These are phyloP conservation scores for Brenthis ino DNA, from an alignment of 2,888 invertebrate genomes.

Conservation along the genomic window DNA sequence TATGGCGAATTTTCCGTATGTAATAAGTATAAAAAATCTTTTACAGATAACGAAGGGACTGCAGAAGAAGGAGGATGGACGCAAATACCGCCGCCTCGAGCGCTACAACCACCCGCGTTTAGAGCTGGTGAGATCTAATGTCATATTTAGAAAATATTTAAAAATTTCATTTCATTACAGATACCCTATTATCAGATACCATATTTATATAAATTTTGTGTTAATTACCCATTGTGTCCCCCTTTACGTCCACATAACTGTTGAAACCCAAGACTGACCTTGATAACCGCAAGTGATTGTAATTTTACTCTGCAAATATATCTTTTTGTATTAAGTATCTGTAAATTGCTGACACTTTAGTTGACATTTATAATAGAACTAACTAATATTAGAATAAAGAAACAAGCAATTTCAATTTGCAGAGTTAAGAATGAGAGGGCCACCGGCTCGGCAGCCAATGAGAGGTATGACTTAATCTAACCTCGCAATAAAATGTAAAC, in stretches of 20 bases:
- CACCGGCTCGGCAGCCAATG: slow-evolving; percentile 62
- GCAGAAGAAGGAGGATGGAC: slow-evolving; percentile 34
- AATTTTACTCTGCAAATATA: no score
- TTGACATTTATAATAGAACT: slow-evolving; percentile 9
- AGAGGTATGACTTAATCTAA: slow-evolving; percentile 58
- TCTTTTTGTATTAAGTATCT: no score
- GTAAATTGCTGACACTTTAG: not conserved
- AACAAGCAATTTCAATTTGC: slow-evolving; percentile 60
- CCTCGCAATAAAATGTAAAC: not conserved
- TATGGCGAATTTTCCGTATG: not conserved
- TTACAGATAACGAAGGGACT: slow-evolving; percentile 24
- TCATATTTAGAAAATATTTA: not conserved
- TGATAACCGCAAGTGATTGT: no score
- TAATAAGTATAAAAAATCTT: not conserved
- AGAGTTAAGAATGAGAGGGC: slow-evolving; percentile 77
- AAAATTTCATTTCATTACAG: not conserved
- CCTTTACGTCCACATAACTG: no score
- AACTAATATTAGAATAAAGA: slow-evolving; percentile 36
- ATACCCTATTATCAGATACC: no score
- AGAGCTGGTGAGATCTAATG: slow-evolving; percentile 22
- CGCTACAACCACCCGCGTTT: slow-evolving; percentile 20
- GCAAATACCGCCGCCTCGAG: slow-evolving; percentile 36
- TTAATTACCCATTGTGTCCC: no score
- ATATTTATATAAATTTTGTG: no score
- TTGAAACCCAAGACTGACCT: no score